Evolutionary conservation across 2,888 invertebrate genomes (phyloP).

Genomic region (Microplitis manilae): DNA sequence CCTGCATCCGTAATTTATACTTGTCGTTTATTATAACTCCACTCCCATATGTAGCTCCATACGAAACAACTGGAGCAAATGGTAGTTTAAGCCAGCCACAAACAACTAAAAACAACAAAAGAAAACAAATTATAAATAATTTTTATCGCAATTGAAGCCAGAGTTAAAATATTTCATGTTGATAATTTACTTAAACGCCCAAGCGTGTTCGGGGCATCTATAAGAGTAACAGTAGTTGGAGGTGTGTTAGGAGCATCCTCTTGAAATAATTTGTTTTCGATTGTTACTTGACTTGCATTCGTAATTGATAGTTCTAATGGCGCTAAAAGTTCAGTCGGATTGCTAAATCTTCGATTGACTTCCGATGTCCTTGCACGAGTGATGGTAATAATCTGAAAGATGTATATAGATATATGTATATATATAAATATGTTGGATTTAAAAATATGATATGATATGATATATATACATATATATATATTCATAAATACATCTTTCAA

Average conservation of each 20-base stretch:
- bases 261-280: not conserved
- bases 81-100: not conserved
- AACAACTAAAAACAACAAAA: not conserved
- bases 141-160: not conserved
- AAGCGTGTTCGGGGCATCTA: not conserved
- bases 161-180: not conserved
- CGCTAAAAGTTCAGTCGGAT: not conserved
- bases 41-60: not conserved
- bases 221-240: not conserved
- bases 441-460: too few relatives aligned
- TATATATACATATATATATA: too few relatives aligned
- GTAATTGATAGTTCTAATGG: not conserved
- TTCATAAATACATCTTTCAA: too few relatives aligned
- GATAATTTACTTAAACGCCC: too few relatives aligned
- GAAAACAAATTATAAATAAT: not conserved
- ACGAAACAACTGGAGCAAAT: not conserved
- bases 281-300: not conserved
- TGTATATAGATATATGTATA: too few relatives aligned
- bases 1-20: not conserved
- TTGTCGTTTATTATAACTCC: not conserved
- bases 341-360: not conserved
- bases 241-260: not conserved
- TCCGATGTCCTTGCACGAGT: not conserved
- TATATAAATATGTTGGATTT: too few relatives aligned
- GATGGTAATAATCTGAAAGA: not conserved